These are phyloP conservation scores for Diacarnus erythraeanus DNA, from an alignment of 37 sponge, comb jelly and placozoan genomes.

Conservation along the genomic window DNA sequence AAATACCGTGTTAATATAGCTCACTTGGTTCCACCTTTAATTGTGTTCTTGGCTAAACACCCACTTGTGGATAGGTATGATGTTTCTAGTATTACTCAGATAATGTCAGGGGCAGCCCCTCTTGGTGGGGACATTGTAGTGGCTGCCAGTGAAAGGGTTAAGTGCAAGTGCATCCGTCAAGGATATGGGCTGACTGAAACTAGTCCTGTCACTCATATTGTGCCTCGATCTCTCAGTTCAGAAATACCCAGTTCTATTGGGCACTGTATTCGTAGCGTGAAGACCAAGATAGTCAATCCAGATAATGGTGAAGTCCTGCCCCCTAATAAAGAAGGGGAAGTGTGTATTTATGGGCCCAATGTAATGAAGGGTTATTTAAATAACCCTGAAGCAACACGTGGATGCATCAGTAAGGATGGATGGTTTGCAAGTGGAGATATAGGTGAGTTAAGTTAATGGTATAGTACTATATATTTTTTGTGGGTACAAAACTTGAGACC, in stretches of 20 bases:
- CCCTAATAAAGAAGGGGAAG: constrained; percentile 63
- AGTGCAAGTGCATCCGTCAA: constrained; percentile 41
- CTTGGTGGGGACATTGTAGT: constrained; percentile 68
- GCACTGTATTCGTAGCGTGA: constrained; percentile 35
- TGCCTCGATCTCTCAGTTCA: constrained; percentile 4
- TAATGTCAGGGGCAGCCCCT: constrained; percentile 86
- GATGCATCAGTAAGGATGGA: constrained; percentile 64
- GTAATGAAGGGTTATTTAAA: constrained; percentile 92
- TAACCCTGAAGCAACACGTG: constrained; percentile 62
- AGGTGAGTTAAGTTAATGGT: constrained; percentile 21
- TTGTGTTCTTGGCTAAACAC: constrained; percentile 85
- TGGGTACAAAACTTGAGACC: background rate
- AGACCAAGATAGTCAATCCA: constrained; percentile 54
- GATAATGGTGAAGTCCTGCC: constrained; percentile 50
- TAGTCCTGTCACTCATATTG: constrained; percentile 68
- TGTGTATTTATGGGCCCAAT: constrained; percentile 77
- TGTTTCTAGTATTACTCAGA: constrained; percentile 46
- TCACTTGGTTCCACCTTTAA: constrained; percentile 77
- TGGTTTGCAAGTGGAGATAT: constrained; percentile 89
- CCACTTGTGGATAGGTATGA: constrained; percentile 81
- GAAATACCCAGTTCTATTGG: constrained; percentile 68
- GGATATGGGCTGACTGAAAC: constrained; percentile 89
- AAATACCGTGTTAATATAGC: constrained; percentile 41
- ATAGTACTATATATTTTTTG: background rate
- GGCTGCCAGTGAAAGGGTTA: constrained; percentile 41